Evolutionary conservation across 2,888 invertebrate genomes (phyloP), one percentile per base, ranked within the genome.

Genomic region (Trypoxylon attenuatum): DNA sequence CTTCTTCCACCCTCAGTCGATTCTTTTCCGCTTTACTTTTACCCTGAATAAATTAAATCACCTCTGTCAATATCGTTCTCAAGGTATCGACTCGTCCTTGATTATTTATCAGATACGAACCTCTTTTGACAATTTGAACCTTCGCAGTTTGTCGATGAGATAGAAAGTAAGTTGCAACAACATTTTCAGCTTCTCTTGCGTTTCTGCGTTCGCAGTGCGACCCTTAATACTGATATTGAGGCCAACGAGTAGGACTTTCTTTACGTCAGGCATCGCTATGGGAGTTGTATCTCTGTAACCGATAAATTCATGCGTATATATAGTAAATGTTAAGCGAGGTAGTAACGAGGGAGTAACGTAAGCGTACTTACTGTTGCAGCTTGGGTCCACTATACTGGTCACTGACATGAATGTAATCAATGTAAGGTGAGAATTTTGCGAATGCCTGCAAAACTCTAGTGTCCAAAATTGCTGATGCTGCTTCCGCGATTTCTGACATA

Each of bases 351-450:
- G 55, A 38, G 43, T 61, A 51, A 42, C 2, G 2, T 38, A 29
- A 49, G 41, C 41, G 18, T 43, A 47, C 94, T 91, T 87, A 95
- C 93, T 98, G 98, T 82, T 94, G 92, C 84, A 94, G 93, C 87
- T 97, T 96, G 22, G 92, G 91, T 29, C 99, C 99, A 75, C 94
- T 94, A 89, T 93, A 99, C 84, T 98, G 95, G 89, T 99, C 99
- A 55, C 98, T 98, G 82, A 99, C 92, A 89, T 99, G 99, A 87
- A 99, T 94, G 88, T 94, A 99, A 87, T 99, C 98, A 81, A 99
- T 91, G 84, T 92, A 90, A 63, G 92, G 91, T 77, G 94, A 91
- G 89, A 94, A 96, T 88, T 94, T 96, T 72, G 91, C 89, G 61
- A 96, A 90, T 58, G 94, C 92, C 67, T 93, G 91, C 39, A 91